A percentile compares a stretch with the other conserved stretches of the same genome.
These are phyloP conservation scores for Harpagifer antarcticus DNA, from an alignment of 2,797 vertebrate genomes.

Conservation along the genomic window DNA sequence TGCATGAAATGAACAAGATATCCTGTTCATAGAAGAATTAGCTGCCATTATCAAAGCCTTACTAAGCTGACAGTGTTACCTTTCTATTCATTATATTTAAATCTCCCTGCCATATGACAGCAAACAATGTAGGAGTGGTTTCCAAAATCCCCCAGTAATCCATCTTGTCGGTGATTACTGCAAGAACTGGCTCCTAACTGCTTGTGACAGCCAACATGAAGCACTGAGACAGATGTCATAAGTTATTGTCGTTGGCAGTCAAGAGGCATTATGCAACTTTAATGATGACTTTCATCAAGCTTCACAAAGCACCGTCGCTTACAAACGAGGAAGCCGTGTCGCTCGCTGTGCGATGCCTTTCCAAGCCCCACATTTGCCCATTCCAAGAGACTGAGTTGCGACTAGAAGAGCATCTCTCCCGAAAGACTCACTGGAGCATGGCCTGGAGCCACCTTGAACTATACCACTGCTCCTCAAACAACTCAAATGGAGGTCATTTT, in stretches of 20 bases:
- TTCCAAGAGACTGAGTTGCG: constrained; percentile 34
- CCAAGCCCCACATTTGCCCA: constrained; percentile 8
- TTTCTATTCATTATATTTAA: constrained; percentile 60
- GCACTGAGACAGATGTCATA: constrained; percentile 77
- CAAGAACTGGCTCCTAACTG: constrained; percentile 67
- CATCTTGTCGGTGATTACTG: constrained; percentile 68
- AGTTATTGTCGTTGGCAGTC: constrained; percentile 76
- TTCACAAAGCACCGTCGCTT: constrained; percentile 58
- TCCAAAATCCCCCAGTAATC: constrained; percentile 69
- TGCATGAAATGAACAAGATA: constrained; percentile 27
- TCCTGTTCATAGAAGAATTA: constrained; percentile 30
- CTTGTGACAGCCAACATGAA: constrained; percentile 77
- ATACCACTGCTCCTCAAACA: constrained; percentile 66
- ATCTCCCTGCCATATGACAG: constrained; percentile 57
- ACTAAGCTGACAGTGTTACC: constrained; percentile 58
- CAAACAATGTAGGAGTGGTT: constrained; percentile 65
- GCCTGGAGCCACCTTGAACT: constrained; percentile 68
- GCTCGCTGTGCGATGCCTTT: constrained; percentile 32
- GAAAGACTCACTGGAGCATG: constrained; percentile 57
- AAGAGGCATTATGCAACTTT: constrained; percentile 79
- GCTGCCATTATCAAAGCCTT: constrained; percentile 28
- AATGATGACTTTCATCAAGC: constrained; percentile 77
- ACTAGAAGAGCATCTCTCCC: constrained; percentile 51
- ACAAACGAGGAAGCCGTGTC: constrained; percentile 33
- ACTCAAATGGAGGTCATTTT: constrained; percentile 73